These are phyloP conservation scores for Polypterus senegalus DNA, from an alignment of 2,113 vertebrate genomes.

Conservation along the genomic window DNA sequence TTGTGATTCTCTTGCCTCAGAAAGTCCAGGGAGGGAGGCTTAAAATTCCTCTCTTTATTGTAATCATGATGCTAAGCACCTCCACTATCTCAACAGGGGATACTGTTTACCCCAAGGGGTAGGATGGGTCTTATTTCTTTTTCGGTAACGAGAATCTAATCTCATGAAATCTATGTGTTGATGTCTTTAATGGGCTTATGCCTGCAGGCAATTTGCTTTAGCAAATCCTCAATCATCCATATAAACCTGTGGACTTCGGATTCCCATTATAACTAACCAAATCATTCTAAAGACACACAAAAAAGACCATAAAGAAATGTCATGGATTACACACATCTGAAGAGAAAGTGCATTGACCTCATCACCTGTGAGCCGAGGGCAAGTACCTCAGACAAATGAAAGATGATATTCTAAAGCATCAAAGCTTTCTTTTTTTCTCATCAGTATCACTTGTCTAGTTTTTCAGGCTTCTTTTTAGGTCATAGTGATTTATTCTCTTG, in stretches of 20 bases:
- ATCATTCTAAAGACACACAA: no score
- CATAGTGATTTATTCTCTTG: no score
- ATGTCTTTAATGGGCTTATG: slow-evolving; percentile 2
- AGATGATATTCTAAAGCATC: no score
- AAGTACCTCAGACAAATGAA: no score
- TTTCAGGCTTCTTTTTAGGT: no score
- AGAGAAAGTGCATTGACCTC: no score
- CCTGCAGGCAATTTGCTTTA: slow-evolving; percentile 1
- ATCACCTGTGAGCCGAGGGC: no score
- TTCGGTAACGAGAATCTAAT: not conserved
- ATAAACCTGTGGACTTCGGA: not conserved
- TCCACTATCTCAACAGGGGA: not conserved
- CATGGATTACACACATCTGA: no score
- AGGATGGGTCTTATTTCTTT: slow-evolving; percentile 1
- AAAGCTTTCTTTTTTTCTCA: no score
- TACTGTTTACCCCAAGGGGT: not conserved
- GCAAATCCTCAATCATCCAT: not conserved
- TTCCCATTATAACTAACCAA: not conserved
- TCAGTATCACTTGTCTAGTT: no score
- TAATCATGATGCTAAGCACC: not conserved
- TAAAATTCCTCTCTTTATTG: not conserved
- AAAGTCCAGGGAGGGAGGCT: not conserved
- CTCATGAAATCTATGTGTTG: not conserved
- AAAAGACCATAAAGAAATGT: no score
- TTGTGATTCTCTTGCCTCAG: not conserved